Percentiles rank a stretch among this genome's conserved stretches.
phyloP scores from a whole-genome alignment of 2,888 invertebrate species.

The Drosophila koepferae region DNA sequence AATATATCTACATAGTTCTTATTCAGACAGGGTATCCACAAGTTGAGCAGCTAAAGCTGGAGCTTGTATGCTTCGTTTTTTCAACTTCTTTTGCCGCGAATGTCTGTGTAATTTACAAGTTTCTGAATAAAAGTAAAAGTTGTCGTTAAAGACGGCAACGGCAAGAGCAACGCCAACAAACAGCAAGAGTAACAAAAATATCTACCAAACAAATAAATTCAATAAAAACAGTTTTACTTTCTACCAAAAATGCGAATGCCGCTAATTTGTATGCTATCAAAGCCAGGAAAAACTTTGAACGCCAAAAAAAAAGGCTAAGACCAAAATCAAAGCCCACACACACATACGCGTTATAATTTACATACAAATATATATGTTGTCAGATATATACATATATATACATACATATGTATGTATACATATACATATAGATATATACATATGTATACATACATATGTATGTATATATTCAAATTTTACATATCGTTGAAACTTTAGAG shows the following conservation, averaged over 20 bases:
- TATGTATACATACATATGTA: neutral
- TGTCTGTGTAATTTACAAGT: conserved; percentile 65
- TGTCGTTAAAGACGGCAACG: conserved; percentile 51
- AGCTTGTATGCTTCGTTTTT: conserved; percentile 2
- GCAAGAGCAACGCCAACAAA: conserved; percentile 12
- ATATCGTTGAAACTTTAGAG: conserved; percentile 24
- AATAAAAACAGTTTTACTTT: conserved; percentile 74
- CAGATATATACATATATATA: neutral
- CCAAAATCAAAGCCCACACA: conserved; percentile 47
- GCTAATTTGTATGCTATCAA: conserved; percentile 77
- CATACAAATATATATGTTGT: neutral
- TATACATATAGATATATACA: too few species aligned
- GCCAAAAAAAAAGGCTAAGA: conserved; percentile 47
- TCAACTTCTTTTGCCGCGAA: conserved; percentile 18
- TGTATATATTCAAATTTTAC: conserved; percentile 21
- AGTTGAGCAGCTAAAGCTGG: neutral
- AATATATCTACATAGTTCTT: neutral
- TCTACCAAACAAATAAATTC: conserved; percentile 70
- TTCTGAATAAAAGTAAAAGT: conserved; percentile 75
- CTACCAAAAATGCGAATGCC: conserved; percentile 78
- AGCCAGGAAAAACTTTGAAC: conserved; percentile 67
- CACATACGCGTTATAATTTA: conserved; percentile 2
- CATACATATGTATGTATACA: neutral
- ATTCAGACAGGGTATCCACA: conserved; percentile 6
- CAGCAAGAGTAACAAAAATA: conserved; percentile 4